A percentile compares a stretch with the other conserved stretches of the same genome.
These are phyloP conservation scores for Oceanodroma leucorhoa DNA, from an alignment of 2,797 vertebrate genomes.

Conservation along the genomic window DNA sequence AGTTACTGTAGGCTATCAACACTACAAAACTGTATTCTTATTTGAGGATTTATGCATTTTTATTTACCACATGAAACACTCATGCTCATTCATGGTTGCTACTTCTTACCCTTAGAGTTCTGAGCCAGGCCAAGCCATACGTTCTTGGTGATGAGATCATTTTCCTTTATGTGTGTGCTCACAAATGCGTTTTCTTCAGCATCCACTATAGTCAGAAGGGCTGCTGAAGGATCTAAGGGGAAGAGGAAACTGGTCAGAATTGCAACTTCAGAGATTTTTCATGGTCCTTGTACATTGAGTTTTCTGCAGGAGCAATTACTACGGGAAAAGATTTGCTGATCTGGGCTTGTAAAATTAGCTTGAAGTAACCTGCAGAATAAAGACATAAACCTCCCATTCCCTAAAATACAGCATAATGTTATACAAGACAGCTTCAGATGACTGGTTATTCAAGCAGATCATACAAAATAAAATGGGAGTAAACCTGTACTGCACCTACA, in stretches of 20 bases:
- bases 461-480: neutral
- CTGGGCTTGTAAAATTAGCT: neutral
- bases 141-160: constrained; percentile 85
- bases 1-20: neutral
- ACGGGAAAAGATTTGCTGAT: neutral
- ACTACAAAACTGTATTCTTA: neutral
- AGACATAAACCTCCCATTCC: neutral
- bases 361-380: neutral
- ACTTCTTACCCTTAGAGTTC: constrained; percentile 73
- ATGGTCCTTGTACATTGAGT: neutral
- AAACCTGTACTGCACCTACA: neutral
- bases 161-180: constrained; percentile 77
- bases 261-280: neutral
- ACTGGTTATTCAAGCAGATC: neutral
- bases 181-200: constrained; percentile 92
- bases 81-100: neutral
- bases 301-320: neutral
- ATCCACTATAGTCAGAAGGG: constrained; percentile 84
- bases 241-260: constrained; percentile 26
- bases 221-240: constrained; percentile 78
- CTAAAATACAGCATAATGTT: neutral
- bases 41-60: neutral
- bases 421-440: neutral
- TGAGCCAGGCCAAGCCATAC: constrained; percentile 87
- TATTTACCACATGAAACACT: neutral